Evolutionary conservation across 1,140 invertebrate species (phyloP).

Genomic region (Eriosoma lanigerum): DNA sequence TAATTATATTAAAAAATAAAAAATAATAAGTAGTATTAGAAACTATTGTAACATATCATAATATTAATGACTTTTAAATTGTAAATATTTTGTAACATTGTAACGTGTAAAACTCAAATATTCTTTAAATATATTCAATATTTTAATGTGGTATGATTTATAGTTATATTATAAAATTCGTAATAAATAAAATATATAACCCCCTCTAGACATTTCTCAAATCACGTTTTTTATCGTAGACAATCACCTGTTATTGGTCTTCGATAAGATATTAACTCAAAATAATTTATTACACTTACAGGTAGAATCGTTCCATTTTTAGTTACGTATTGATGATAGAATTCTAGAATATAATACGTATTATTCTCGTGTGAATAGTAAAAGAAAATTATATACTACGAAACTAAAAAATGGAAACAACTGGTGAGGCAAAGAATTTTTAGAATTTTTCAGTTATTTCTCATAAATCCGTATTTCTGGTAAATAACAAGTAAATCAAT

Average conservation of each 20-base stretch:
- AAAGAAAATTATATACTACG: neutral
- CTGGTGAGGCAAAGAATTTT: no score
- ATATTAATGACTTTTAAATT: conserved; percentile 13
- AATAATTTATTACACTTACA: neutral
- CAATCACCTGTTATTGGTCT: neutral
- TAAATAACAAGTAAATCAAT: no score
- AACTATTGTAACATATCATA: conserved; percentile 2
- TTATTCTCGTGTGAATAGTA: neutral
- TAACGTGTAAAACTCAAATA: neutral
- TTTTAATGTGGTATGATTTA: neutral
- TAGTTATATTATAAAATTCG: no score
- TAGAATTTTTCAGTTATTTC: no score
- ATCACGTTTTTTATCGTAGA: neutral
- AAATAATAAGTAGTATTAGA: neutral
- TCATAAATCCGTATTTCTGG: no score
- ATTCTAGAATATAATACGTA: neutral
- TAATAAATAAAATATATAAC: neutral
- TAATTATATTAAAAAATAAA: conserved; percentile 2
- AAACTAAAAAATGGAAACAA: neutral
- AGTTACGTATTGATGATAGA: no score
- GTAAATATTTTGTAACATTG: neutral
- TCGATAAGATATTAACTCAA: neutral
- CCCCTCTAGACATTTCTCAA: neutral
- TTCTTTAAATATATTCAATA: neutral
- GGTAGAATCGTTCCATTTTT: no score